Conservation (phyloP, 2,113 vertebrate species). For the Pedionomus torquatus region DNA sequence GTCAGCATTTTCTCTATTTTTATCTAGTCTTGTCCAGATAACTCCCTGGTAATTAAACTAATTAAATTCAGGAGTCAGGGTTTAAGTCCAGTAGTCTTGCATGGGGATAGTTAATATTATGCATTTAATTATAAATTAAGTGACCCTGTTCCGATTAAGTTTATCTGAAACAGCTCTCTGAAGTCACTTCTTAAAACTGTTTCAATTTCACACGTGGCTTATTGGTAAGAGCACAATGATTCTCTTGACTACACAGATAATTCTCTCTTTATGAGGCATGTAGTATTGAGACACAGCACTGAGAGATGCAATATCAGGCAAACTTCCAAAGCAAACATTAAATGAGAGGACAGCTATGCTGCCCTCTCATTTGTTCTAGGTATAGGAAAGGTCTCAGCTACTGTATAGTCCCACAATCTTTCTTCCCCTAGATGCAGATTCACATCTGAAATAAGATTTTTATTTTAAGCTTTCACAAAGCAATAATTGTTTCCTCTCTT, state of each 20-base stretch:
- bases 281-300: not conserved
- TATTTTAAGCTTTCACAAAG: not conserved
- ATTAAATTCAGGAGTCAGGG: not conserved
- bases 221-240: not conserved
- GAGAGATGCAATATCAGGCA: not conserved
- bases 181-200: not conserved
- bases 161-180: not conserved
- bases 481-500: not conserved
- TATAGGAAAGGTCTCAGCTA: not conserved
- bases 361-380: not conserved
- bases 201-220: not conserved
- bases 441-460: not conserved
- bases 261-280: not conserved
- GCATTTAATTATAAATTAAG: not conserved
- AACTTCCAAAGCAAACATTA: not conserved
- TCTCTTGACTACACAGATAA: not conserved
- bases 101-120: not conserved
- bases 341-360: not conserved
- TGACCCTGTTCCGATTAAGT: not conserved
- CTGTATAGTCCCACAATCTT: not conserved
- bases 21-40: not conserved
- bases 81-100: not conserved
- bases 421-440: not conserved
- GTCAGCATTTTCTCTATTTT: constrained; percentile 37
- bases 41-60: not conserved